Percentiles rank a stretch among this genome's conserved stretches.
Conservation (phyloP, 2,797 vertebrate species). For the Pteropus rufus region DNA sequence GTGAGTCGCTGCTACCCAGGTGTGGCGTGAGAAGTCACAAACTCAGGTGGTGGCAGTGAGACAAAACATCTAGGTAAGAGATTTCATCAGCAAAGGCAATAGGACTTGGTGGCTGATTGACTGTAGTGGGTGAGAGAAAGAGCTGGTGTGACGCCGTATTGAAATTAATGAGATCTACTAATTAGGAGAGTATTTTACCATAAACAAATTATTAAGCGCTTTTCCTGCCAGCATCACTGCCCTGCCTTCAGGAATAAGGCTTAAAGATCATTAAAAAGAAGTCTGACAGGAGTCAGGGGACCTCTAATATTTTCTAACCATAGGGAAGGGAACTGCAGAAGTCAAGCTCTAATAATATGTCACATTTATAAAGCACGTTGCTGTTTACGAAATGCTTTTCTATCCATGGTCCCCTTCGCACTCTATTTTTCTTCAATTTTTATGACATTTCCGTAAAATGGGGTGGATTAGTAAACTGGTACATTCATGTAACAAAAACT, state of each 20-base stretch:
- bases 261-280: slow-evolving; percentile 70
- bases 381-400: slow-evolving; percentile 58
- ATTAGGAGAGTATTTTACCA: slow-evolving; percentile 71
- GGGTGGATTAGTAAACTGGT: not conserved
- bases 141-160: slow-evolving; percentile 29
- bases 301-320: slow-evolving; percentile 56
- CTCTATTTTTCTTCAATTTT: slow-evolving; percentile 33
- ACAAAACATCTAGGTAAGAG: not conserved
- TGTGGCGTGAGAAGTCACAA: not conserved
- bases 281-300: slow-evolving; percentile 68
- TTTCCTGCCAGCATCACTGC: slow-evolving; percentile 60
- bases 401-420: not conserved
- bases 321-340: slow-evolving; percentile 59
- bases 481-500: not conserved
- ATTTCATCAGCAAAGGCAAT: not conserved
- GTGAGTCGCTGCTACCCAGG: not conserved
- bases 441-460: slow-evolving; percentile 33
- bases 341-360: slow-evolving; percentile 50
- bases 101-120: not conserved
- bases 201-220: slow-evolving; percentile 73
- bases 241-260: slow-evolving; percentile 69
- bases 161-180: slow-evolving; percentile 74
- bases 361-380: slow-evolving; percentile 29
- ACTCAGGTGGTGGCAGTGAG: not conserved
- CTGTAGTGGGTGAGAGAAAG: not conserved